A percentile compares a stretch with the other conserved stretches of the same genome.
Conservation (phyloP, 2,797 vertebrate genomes). For the Gadopsis marmoratus region DNA sequence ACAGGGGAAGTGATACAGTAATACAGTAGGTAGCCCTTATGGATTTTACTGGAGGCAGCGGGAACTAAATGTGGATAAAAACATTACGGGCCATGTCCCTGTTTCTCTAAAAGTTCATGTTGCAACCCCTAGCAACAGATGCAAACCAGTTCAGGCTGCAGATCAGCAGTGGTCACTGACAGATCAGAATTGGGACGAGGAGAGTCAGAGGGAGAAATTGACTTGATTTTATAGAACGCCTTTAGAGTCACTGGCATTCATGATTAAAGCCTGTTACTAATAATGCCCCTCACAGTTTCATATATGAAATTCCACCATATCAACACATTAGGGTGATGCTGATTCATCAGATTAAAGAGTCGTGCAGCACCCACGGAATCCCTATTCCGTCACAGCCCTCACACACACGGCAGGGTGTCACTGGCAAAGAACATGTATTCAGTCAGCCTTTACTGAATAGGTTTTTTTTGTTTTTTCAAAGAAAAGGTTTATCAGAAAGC, state of each 20-base stretch:
- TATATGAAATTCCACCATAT: constrained; percentile 5
- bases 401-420: background rate
- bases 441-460: constrained; percentile 3
- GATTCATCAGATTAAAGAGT: constrained; percentile 39
- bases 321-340: constrained; percentile 13
- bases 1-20: constrained; percentile 9
- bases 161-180: constrained; percentile 1
- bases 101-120: background rate
- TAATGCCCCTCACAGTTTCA: background rate
- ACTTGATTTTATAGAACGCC: background rate
- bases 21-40: background rate
- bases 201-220: background rate
- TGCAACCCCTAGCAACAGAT: constrained; percentile 34
- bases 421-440: background rate
- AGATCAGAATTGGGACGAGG: constrained; percentile 5
- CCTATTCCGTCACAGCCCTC: background rate
- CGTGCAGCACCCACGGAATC: background rate
- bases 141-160: background rate
- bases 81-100: constrained; percentile 11
- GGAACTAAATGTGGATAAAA: constrained; percentile 32
- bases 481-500: background rate
- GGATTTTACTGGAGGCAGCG: constrained; percentile 25
- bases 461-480: too few species aligned
- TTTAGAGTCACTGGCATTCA: background rate
- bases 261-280: background rate